A percentile compares a stretch with the other conserved stretches of the same genome.
These are phyloP conservation scores for Scatophagus argus DNA, from an alignment of 2,113 vertebrate genomes.

Conservation along the genomic window DNA sequence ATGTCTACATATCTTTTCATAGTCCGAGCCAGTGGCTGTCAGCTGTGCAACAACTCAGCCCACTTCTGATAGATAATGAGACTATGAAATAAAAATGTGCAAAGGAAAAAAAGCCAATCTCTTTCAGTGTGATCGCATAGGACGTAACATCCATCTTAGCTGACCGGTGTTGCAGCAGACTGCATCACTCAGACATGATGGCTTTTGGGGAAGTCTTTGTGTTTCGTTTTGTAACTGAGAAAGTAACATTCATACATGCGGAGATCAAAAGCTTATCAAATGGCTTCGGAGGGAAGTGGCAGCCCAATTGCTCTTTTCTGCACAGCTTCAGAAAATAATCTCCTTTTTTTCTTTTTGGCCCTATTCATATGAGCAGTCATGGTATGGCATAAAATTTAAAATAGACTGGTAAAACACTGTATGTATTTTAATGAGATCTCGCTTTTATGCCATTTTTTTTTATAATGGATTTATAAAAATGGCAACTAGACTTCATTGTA, in stretches of 20 bases:
- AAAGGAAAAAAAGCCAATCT: slow-evolving; percentile 10
- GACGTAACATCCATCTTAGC: slow-evolving; percentile 47
- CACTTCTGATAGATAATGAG: slow-evolving; percentile 60
- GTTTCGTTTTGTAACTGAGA: slow-evolving; percentile 64
- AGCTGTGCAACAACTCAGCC: slow-evolving; percentile 42
- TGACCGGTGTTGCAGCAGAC: slow-evolving; percentile 54
- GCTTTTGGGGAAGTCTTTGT: slow-evolving; percentile 56
- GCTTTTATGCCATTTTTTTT: neutral
- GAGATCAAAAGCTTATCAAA: slow-evolving; percentile 68
- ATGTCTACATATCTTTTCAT: slow-evolving; percentile 66
- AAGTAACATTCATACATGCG: slow-evolving; percentile 47
- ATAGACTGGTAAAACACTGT: slow-evolving; percentile 21
- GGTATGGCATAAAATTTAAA: slow-evolving; percentile 16
- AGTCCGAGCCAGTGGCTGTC: slow-evolving; percentile 50
- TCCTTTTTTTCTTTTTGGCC: slow-evolving; percentile 26
- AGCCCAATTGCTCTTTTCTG: slow-evolving; percentile 50
- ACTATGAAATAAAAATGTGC: slow-evolving; percentile 50
- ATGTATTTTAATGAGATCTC: neutral
- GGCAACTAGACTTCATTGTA: neutral
- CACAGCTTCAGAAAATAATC: slow-evolving; percentile 36
- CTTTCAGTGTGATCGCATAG: slow-evolving; percentile 41
- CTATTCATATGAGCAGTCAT: slow-evolving; percentile 24
- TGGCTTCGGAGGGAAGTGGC: slow-evolving; percentile 42
- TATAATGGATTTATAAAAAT: neutral
- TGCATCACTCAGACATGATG: slow-evolving; percentile 66